A percentile compares a stretch with the other conserved stretches of the same genome.
These are phyloP conservation scores for Artemisiospiza belli DNA, from an alignment of 2,113 vertebrate species.

Conservation along the genomic window DNA sequence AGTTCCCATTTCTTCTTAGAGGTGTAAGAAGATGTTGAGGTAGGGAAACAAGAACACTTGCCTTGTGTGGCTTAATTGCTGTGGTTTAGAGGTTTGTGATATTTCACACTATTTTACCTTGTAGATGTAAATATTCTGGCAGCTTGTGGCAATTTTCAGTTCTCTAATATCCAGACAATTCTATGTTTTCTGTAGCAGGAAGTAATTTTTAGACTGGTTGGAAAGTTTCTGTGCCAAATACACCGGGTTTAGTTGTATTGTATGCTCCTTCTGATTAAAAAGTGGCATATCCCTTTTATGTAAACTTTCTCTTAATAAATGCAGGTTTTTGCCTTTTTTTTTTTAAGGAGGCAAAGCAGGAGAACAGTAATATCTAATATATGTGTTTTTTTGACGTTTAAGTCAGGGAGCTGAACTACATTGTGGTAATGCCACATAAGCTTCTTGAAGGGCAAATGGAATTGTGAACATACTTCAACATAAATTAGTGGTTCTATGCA, in stretches of 20 bases:
- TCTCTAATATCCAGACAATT: background rate
- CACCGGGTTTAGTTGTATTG: background rate
- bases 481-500: background rate
- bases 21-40: background rate
- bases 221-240: background rate
- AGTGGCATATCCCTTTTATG: background rate
- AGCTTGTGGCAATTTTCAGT: background rate
- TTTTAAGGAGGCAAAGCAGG: background rate
- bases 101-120: background rate
- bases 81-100: background rate
- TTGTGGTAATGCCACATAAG: background rate
- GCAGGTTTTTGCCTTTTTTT: background rate
- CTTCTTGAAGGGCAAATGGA: background rate
- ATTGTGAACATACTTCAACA: background rate
- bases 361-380: background rate
- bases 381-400: background rate
- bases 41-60: background rate
- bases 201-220: background rate
- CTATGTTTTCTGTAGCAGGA: background rate
- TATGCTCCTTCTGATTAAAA: background rate
- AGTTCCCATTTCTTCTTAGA: background rate
- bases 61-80: background rate
- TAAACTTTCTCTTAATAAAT: background rate
- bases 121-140: background rate
- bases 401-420: background rate